These are phyloP conservation scores for Zapus hudsonius DNA, from an alignment of 2,113 vertebrate genomes.

Conservation along the genomic window DNA sequence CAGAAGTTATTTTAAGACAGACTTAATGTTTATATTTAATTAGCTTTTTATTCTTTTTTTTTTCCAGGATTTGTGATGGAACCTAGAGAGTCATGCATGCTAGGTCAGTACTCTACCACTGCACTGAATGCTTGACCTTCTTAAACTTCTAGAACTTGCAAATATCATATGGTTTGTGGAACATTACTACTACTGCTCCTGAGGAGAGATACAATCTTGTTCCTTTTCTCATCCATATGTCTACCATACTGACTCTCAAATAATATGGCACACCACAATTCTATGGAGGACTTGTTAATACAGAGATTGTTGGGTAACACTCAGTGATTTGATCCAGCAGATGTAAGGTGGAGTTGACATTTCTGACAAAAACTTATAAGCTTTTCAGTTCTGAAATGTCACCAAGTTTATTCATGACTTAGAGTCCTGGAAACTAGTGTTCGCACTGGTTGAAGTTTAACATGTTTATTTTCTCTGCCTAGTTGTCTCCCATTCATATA, in stretches of 20 bases:
- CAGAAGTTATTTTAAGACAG: slow-evolving; percentile 1
- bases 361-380: slow-evolving; percentile 23
- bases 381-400: neutral
- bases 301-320: neutral
- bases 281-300: neutral
- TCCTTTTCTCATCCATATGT: neutral
- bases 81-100: neutral
- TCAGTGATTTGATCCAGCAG: neutral
- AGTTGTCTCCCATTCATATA: neutral
- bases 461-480: neutral
- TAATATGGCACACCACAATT: neutral
- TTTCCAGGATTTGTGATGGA: neutral
- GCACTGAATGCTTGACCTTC: neutral
- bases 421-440: neutral
- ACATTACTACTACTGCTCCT: neutral
- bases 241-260: neutral
- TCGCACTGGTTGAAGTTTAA: neutral
- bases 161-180: neutral
- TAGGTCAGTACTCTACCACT: neutral
- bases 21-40: neutral
- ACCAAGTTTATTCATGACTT: slow-evolving; percentile 9
- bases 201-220: neutral
- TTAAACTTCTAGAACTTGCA: neutral
- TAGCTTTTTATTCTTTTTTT: neutral
- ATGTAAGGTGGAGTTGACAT: neutral